Percentiles rank a stretch among this genome's conserved stretches.
phyloP scores from a whole-genome alignment of 2,797 vertebrate genomes.

The Vireo griseus region DNA sequence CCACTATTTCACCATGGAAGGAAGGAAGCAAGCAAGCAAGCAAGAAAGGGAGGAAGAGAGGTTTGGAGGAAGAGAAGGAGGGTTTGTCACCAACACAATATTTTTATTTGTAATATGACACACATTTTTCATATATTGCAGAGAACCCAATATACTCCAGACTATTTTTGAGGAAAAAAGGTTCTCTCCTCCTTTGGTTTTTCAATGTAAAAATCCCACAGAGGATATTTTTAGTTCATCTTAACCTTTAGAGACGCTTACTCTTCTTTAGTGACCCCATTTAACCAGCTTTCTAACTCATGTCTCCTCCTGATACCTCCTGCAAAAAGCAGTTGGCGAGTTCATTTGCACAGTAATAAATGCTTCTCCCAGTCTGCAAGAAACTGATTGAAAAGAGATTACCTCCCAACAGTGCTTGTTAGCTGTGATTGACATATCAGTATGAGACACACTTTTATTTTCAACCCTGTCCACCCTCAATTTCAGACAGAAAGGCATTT shows the following conservation, averaged over 20 bases:
- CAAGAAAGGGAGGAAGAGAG: no score
- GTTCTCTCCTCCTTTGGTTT: neutral
- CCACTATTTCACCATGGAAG: accelerated
- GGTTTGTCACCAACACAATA: neutral
- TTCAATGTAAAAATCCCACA: neutral
- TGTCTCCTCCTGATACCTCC: constrained; percentile 15
- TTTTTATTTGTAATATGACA: neutral
- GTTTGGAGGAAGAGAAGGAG: neutral
- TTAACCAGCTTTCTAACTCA: constrained; percentile 52
- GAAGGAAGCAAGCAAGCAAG: neutral
- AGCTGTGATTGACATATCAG: constrained; percentile 66
- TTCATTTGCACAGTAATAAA: constrained; percentile 75
- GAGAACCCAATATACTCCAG: neutral
- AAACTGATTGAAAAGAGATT: constrained; percentile 62
- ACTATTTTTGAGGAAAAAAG: neutral
- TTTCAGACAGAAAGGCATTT: neutral
- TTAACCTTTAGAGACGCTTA: neutral
- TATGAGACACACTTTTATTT: constrained; percentile 41
- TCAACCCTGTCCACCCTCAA: neutral
- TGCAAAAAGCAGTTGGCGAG: constrained; percentile 36
- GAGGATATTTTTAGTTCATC: neutral
- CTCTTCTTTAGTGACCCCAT: neutral
- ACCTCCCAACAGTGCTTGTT: constrained; percentile 59
- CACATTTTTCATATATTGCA: neutral
- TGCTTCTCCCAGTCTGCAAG: constrained; percentile 50